phyloP scores from a whole-genome alignment of 1,140 invertebrate genomes.

The Himalopsyche phryganea region DNA sequence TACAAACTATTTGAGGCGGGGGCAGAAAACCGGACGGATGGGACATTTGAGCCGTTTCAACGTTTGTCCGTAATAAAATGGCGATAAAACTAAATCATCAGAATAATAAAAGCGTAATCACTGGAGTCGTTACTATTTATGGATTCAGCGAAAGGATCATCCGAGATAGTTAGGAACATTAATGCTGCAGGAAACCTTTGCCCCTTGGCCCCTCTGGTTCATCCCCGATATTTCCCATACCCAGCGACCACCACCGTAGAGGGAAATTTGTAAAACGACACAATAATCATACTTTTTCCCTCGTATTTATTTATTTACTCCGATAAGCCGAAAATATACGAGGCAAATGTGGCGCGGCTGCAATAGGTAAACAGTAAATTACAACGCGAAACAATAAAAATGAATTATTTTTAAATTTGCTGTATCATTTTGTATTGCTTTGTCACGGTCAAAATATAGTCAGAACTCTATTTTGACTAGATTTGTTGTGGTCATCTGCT shows the following conservation, averaged over 20 bases:
- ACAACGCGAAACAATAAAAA: constrained; percentile 49
- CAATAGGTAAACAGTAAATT: constrained; percentile 53
- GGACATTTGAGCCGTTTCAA: constrained; percentile 3
- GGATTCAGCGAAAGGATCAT: constrained; percentile 6
- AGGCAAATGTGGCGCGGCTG: constrained; percentile 28
- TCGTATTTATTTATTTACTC: constrained; percentile 5
- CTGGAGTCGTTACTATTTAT: constrained; percentile 18
- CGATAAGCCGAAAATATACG: constrained; percentile 27
- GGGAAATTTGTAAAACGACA: constrained; percentile 7
- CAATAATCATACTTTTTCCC: constrained; percentile 12
- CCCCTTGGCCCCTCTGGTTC: not conserved
- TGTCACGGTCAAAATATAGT: too few relatives aligned
- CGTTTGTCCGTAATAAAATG: constrained; percentile 16
- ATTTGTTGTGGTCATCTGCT: too few relatives aligned
- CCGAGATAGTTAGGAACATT: constrained; percentile 11
- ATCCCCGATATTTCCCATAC: too few relatives aligned
- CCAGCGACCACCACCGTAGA: not conserved
- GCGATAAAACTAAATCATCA: constrained; percentile 16
- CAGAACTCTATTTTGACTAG: too few relatives aligned
- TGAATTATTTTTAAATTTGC: constrained; percentile 43
- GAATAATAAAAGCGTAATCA: constrained; percentile 18
- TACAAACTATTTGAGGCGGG: too few relatives aligned
- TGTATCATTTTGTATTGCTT: constrained; percentile 18
- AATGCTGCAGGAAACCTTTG: not conserved
- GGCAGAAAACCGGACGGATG: not conserved